Percentiles rank a stretch among this genome's conserved stretches.
Conservation (phyloP, 2,797 vertebrate species). For the Crenichthys baileyi region DNA sequence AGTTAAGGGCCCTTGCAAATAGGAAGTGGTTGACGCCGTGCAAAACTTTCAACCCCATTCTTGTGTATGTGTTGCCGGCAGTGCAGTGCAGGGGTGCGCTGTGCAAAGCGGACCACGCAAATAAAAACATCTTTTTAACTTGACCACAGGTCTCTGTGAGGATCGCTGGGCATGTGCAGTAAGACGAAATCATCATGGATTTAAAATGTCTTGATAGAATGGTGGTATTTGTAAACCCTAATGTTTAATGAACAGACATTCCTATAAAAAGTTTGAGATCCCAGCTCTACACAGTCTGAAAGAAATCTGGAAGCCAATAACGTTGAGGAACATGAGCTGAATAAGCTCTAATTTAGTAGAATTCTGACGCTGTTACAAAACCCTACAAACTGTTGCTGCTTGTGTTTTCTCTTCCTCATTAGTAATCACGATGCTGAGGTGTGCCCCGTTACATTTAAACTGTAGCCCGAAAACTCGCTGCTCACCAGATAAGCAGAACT, state of each 20-base stretch:
- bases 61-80: neutral
- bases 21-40: neutral
- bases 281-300: neutral
- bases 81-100: neutral
- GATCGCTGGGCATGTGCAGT: neutral
- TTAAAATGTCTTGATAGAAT: neutral
- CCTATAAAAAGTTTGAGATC: neutral
- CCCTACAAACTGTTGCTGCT: too few relatives aligned
- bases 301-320: too few relatives aligned
- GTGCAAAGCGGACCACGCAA: neutral
- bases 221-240: neutral
- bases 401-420: too few relatives aligned
- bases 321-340: too few relatives aligned
- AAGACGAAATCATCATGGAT: neutral
- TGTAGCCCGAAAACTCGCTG: neutral
- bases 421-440: too few relatives aligned
- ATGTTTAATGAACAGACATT: neutral
- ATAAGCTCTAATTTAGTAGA: too few relatives aligned
- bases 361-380: too few relatives aligned
- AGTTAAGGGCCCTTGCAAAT: neutral
- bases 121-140: too few relatives aligned
- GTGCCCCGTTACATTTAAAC: too few relatives aligned
- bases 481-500: neutral
- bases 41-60: neutral
- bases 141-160: neutral